Conservation (phyloP, 2,797 vertebrate genomes). For the Xiphorhynchus erythropygius region DNA sequence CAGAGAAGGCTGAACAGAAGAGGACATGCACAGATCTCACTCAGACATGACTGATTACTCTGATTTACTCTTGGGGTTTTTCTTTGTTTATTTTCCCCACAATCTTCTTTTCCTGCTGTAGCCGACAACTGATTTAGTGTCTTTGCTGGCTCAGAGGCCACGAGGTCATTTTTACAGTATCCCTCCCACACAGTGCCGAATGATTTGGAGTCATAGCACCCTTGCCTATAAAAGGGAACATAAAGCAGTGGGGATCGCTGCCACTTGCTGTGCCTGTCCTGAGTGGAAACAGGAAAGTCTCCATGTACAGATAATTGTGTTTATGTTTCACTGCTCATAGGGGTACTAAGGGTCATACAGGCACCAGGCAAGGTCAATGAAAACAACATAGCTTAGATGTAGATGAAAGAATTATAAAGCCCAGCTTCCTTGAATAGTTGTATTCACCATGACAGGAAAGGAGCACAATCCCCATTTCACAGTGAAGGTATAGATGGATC, state of each 20-base stretch:
- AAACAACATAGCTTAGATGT: neutral
- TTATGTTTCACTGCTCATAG: neutral
- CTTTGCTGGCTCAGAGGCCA: neutral
- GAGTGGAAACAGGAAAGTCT: neutral
- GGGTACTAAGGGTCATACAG: neutral
- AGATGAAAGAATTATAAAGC: neutral
- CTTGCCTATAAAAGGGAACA: conserved; percentile 25
- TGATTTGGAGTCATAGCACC: neutral
- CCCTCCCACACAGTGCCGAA: neutral
- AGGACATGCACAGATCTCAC: accelerated
- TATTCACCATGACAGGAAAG: neutral
- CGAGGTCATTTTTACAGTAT: conserved; percentile 14
- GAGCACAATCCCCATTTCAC: neutral
- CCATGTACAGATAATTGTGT: neutral
- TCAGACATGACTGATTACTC: neutral
- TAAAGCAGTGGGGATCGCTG: neutral
- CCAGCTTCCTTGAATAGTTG: neutral
- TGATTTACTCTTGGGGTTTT: neutral
- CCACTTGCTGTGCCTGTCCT: neutral
- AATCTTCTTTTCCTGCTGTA: neutral
- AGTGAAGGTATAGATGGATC: accelerated
- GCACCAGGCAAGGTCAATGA: neutral
- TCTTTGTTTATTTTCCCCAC: neutral
- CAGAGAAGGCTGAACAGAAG: neutral
- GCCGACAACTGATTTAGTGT: neutral